phyloP scores from a whole-genome alignment of 2,113 vertebrate genomes.

The Caranx melampygus region DNA sequence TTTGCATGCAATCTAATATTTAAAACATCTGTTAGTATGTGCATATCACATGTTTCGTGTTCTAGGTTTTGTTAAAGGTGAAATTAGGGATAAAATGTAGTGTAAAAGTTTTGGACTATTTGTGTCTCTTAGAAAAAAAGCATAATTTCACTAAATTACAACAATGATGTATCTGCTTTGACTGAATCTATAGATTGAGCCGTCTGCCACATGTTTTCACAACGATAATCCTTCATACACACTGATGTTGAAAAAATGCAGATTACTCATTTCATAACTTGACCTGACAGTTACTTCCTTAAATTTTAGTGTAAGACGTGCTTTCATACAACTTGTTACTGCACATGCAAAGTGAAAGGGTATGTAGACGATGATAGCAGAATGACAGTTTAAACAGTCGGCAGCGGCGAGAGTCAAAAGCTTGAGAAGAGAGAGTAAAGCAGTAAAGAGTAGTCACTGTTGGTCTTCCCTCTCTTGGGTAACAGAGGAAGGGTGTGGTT shows the following conservation, averaged over 20 bases:
- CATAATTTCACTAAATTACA: no score
- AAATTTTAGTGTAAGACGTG: neutral
- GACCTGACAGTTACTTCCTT: neutral
- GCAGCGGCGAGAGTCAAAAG: neutral
- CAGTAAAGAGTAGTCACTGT: neutral
- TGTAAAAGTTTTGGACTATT: neutral
- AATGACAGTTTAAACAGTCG: neutral
- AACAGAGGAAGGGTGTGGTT: slow-evolving; percentile 61
- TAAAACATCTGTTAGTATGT: neutral
- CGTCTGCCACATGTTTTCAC: neutral
- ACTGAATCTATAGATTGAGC: neutral
- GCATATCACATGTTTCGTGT: neutral
- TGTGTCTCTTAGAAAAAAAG: neutral
- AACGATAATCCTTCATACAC: neutral
- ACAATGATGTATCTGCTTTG: neutral
- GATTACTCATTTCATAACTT: neutral
- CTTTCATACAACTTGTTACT: neutral
- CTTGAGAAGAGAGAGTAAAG: neutral
- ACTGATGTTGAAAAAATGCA: neutral
- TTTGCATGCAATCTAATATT: neutral
- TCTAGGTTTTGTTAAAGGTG: neutral
- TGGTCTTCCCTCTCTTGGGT: neutral
- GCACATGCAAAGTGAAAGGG: neutral
- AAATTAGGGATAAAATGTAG: neutral
- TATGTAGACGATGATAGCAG: neutral